Evolutionary conservation across 2,888 invertebrate genomes (phyloP).

Genomic region (Apeira syringaria): DNA sequence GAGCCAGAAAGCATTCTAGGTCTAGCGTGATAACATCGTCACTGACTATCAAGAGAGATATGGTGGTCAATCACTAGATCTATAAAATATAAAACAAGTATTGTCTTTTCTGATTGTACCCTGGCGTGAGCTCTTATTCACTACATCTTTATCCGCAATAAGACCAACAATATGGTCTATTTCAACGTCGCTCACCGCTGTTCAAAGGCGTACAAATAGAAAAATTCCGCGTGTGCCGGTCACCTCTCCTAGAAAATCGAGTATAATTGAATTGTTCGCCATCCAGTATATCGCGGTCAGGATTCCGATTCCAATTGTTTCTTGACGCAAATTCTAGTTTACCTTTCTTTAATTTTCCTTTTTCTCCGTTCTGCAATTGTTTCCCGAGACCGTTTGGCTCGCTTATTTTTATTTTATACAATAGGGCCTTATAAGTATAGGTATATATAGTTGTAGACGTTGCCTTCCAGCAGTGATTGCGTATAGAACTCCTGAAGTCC

Average conservation of each 20-base stretch:
- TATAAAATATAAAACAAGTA: too few species aligned
- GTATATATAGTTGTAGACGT: background rate
- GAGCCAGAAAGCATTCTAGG: too few species aligned
- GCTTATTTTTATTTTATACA: conserved; percentile 10
- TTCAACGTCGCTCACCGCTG: conserved; percentile 9
- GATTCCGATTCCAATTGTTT: conserved; percentile 24
- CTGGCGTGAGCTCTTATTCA: too few species aligned
- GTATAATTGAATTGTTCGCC: conserved; percentile 47
- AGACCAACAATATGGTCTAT: conserved; percentile 10
- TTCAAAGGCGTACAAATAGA: conserved; percentile 28
- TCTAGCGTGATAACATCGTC: too few species aligned
- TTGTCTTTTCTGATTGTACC: too few species aligned
- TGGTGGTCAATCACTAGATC: too few species aligned
- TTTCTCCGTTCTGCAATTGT: conserved; percentile 25
- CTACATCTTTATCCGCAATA: conserved; percentile 1
- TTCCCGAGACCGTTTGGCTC: conserved; percentile 18
- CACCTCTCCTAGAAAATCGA: conserved; percentile 33
- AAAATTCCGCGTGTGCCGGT: conserved; percentile 32
- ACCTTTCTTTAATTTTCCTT: conserved; percentile 35
- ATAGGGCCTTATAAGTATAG: too few species aligned
- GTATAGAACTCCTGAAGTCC: too few species aligned
- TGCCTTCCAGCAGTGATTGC: too few species aligned
- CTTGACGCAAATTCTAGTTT: conserved; percentile 39
- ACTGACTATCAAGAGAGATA: too few species aligned
- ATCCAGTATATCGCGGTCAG: conserved; percentile 39